A percentile compares a stretch with the other conserved stretches of the same genome.
phyloP scores from a whole-genome alignment of 1,140 invertebrate species.

The Papilio machaon region DNA sequence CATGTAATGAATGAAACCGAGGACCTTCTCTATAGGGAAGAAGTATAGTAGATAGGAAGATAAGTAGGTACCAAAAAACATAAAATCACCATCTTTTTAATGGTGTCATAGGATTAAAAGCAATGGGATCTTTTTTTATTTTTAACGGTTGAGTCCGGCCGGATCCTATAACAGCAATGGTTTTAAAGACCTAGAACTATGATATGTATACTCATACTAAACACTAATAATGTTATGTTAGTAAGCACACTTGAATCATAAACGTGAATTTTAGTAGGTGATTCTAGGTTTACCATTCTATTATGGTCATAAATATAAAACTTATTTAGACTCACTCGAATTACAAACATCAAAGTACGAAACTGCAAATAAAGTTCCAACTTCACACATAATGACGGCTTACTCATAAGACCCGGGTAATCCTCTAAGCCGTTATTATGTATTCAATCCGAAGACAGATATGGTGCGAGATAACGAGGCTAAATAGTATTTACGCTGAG shows the following conservation, averaged over 20 bases:
- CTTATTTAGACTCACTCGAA: not conserved
- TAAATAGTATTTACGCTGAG: slow-evolving; percentile 79
- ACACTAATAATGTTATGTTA: too few relatives aligned
- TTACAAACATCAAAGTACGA: not conserved
- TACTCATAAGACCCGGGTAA: slow-evolving; percentile 31
- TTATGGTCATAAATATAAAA: not conserved
- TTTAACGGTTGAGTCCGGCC: not conserved
- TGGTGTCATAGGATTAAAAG: not conserved
- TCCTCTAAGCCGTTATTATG: slow-evolving; percentile 45
- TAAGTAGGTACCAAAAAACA: too few relatives aligned
- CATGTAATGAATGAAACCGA: not conserved
- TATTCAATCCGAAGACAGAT: slow-evolving; percentile 62
- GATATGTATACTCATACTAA: too few relatives aligned
- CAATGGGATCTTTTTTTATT: not conserved
- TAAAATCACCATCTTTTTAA: not conserved
- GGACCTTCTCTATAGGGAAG: too few relatives aligned
- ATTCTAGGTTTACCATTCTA: not conserved
- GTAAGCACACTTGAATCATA: too few relatives aligned
- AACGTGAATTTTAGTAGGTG: not conserved
- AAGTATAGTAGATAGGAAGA: too few relatives aligned
- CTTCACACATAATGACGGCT: not conserved
- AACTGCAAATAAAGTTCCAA: not conserved
- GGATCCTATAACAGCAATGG: not conserved
- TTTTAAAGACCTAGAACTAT: not conserved
- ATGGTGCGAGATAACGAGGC: slow-evolving; percentile 69